These are phyloP conservation scores for Labia minor DNA, from an alignment of 2,888 invertebrate species.

Conservation along the genomic window DNA sequence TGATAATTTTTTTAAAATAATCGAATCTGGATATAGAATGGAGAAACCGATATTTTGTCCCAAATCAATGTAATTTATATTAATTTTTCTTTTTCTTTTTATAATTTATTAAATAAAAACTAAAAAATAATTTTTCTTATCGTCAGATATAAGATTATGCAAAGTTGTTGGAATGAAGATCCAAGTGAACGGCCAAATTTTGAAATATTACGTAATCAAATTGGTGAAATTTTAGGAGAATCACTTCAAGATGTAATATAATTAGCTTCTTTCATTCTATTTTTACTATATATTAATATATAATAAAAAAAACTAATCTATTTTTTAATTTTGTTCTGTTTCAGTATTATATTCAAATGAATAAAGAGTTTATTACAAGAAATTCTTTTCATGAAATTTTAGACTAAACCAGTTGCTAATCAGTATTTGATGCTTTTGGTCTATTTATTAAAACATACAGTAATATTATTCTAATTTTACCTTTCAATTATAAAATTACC, in stretches of 20 bases:
- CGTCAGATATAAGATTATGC: slow-evolving; percentile 19
- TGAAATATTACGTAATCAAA: not conserved
- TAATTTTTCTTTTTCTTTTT: not conserved
- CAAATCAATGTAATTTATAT: slow-evolving; percentile 31
- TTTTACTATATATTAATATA: too few relatives aligned
- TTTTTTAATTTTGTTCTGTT: too few relatives aligned
- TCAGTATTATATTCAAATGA: too few relatives aligned
- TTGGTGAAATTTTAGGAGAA: not conserved
- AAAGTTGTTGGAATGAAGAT: slow-evolving; percentile 18
- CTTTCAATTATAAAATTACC: too few relatives aligned
- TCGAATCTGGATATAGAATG: slow-evolving; percentile 39
- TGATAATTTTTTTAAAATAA: slow-evolving; percentile 34
- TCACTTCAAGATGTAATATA: slow-evolving; percentile 19
- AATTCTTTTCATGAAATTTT: too few relatives aligned
- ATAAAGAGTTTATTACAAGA: too few relatives aligned
- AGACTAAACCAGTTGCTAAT: too few relatives aligned
- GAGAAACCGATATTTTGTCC: slow-evolving; percentile 39
- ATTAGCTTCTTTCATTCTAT: too few relatives aligned
- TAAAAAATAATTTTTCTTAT: not conserved
- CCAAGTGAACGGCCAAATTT: slow-evolving; percentile 18
- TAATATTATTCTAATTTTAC: too few relatives aligned
- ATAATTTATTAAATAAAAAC: not conserved
- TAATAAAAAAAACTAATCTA: too few relatives aligned
- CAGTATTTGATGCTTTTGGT: too few relatives aligned
- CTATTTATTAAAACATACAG: too few relatives aligned